Base-by-base conservation (phyloP, 2,113 vertebrate species). In the Percina caprodes region DNA sequence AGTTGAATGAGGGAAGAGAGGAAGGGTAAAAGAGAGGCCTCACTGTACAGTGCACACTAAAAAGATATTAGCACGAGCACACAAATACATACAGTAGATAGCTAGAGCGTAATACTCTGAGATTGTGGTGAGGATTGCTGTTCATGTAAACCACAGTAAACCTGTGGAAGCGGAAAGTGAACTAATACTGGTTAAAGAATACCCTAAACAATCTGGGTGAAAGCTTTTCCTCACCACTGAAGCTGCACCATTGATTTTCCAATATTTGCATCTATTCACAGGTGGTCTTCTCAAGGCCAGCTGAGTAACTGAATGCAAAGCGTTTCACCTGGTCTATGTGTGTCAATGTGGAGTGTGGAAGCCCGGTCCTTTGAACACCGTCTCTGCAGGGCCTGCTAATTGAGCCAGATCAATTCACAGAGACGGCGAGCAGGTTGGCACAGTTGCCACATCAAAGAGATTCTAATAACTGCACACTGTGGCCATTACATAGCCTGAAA, bases 381-480 rank as follows among this genome's bases (percentile, higher is more conserved):
- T 88, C 91, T 91, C 91, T 21, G 74, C 4, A 83, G 92, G 89
- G 73, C 87, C 69, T 11, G 74, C 91, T 94, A 94, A 93, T 94
- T 92, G 92, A 92, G 88, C 82, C 90, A 72, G 92, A 93, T 93
- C 92, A 93, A 93, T 93, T 93, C 89, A 74, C 84, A 70, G 88
- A 89, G 91, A 92, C 71, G 49, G 87, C 69, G 56, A 90, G 88
- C 89, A 92, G 90, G 85, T 90, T 92, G 92, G 87, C 90, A 91
- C 92, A 88, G 92, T 92, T 93, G 91, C 90, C 90, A 94, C 91
- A 93, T 94, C 94, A 94, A 94, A 94, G 91, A 86, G 89, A 91
- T 93, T 93, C 82, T 92, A 94, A 93, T 92, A 94, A 93, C 87
- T 76, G 88, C 93, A 86, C 88, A 91, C 87, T 74, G 88, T 85